These are phyloP conservation scores for Parazoanthus darwini DNA, from an alignment of 92 coral and sea anemone genomes.

Conservation along the genomic window DNA sequence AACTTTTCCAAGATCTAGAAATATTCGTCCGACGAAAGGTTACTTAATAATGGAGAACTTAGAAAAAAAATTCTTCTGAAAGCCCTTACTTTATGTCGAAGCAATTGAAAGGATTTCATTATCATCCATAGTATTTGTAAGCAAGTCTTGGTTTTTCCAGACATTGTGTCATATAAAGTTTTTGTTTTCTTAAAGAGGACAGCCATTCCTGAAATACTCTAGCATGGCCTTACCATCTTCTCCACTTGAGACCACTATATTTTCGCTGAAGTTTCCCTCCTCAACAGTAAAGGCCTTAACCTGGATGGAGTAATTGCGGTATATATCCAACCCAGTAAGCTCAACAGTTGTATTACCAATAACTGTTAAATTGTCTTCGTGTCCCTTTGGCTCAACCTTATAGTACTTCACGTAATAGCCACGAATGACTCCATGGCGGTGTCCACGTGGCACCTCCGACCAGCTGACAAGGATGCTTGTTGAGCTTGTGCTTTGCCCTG, in stretches of 20 bases:
- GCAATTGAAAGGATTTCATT: no score
- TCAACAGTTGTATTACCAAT: constrained; percentile 31
- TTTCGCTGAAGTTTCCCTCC: constrained; percentile 45
- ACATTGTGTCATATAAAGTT: no score
- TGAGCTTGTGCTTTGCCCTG: constrained; percentile 36
- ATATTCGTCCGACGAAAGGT: no score
- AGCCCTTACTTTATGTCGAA: no score
- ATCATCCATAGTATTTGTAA: no score
- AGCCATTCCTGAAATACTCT: no score
- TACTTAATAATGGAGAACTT: no score
- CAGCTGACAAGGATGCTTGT: constrained; percentile 49
- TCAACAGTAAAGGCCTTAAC: constrained; percentile 44
- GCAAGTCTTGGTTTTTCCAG: no score
- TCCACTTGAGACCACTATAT: constrained; percentile 15
- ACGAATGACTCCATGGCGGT: constrained; percentile 66
- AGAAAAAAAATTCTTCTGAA: no score
- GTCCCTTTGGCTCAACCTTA: background rate
- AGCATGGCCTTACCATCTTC: constrained; percentile 33
- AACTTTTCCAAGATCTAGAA: no score
- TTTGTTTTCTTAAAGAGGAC: no score
- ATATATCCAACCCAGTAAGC: constrained; percentile 29
- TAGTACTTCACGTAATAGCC: constrained; percentile 46
- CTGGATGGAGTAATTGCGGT: constrained; percentile 38
- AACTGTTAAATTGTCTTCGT: background rate
- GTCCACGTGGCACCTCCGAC: constrained; percentile 46